These are phyloP conservation scores for Siniperca scherzeri DNA, from an alignment of 2,797 vertebrate genomes.

Conservation along the genomic window DNA sequence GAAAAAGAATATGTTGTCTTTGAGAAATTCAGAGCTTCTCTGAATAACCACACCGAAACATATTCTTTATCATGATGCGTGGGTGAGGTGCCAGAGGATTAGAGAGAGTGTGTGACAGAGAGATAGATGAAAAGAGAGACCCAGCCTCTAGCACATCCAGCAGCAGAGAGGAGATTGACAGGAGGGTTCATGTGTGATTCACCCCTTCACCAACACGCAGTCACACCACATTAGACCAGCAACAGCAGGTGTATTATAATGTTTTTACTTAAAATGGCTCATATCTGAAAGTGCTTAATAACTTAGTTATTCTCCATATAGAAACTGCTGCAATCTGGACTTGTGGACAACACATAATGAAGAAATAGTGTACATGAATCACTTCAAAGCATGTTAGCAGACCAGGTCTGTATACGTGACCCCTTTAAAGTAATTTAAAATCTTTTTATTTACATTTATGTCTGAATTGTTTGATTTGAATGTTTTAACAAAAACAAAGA, in stretches of 20 bases:
- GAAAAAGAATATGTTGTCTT: constrained; percentile 53
- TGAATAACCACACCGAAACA: constrained; percentile 69
- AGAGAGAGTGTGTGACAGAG: constrained; percentile 60
- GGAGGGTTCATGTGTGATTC: constrained; percentile 57
- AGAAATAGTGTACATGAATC: not conserved
- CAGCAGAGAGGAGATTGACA: constrained; percentile 65
- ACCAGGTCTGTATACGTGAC: not conserved
- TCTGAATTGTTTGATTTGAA: not conserved
- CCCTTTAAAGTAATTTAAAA: not conserved
- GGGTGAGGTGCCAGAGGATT: constrained; percentile 72
- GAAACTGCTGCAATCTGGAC: not conserved
- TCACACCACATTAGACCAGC: constrained; percentile 39
- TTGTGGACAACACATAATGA: not conserved
- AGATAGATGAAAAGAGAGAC: constrained; percentile 56
- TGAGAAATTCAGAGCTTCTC: constrained; percentile 74
- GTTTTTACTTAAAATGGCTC: constrained; percentile 9
- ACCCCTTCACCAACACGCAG: constrained; percentile 54
- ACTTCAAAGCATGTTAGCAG: not conserved
- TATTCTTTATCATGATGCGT: constrained; percentile 67
- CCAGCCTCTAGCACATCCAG: constrained; percentile 50
- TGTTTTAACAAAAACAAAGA: not conserved
- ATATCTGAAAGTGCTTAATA: constrained; percentile 22
- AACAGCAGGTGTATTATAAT: constrained; percentile 40
- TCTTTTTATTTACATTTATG: not conserved
- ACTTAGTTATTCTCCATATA: constrained; percentile 12